These are phyloP conservation scores for Pantala flavescens DNA, from an alignment of 1,140 invertebrate species.

Conservation along the genomic window DNA sequence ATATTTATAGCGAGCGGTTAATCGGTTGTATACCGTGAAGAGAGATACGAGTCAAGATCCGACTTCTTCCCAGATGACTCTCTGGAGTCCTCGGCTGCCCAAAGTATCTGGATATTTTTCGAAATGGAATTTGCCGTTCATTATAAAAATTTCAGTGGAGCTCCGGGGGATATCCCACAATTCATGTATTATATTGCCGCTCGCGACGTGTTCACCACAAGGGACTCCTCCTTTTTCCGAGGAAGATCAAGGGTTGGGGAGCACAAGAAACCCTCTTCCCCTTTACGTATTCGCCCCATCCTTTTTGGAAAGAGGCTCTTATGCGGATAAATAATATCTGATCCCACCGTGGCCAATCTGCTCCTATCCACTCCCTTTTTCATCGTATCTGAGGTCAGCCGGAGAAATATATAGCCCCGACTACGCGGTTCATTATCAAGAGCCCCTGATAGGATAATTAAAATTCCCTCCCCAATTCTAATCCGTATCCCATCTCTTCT, in stretches of 20 bases:
- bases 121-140: not conserved
- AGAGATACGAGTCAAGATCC: no score
- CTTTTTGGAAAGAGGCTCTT: not conserved
- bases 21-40: no score
- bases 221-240: not conserved
- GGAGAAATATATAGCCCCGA: not conserved
- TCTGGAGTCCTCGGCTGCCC: no score
- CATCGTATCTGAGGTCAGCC: not conserved
- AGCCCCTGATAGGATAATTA: slow-evolving; percentile 3
- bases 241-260: no score
- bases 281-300: no score
- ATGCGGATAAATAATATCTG: not conserved
- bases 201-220: not conserved
- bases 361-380: not conserved
- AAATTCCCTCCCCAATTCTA: not conserved
- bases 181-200: not conserved
- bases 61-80: no score
- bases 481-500: not conserved
- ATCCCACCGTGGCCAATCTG: not conserved
- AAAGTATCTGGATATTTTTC: not conserved
- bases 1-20: no score
- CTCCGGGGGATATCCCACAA: not conserved
- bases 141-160: not conserved
- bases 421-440: not conserved
- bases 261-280: not conserved